Conservation (phyloP, 2,888 invertebrate genomes). For the Caenorhabditis doughertyi region DNA sequence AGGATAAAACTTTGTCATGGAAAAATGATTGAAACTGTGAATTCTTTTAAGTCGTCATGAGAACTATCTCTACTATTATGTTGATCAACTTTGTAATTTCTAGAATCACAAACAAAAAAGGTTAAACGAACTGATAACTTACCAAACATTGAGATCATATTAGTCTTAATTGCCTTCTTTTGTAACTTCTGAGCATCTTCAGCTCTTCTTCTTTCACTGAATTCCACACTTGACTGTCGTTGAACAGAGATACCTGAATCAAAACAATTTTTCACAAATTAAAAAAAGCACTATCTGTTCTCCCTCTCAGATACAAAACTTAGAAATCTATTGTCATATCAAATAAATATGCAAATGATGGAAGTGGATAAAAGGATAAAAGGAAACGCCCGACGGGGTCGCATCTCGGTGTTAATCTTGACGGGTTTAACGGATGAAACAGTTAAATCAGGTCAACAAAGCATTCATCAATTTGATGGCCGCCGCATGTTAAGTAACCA, state of each 20-base stretch:
- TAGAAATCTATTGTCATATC: neutral
- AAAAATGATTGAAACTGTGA: too few species aligned
- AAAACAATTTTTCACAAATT: neutral
- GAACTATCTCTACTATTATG: too few species aligned
- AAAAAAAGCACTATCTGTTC: neutral
- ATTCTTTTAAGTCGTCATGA: too few species aligned
- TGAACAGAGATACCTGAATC: slow-evolving; percentile 67
- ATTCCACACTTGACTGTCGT: slow-evolving; percentile 77
- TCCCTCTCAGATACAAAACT: neutral
- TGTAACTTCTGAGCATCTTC: slow-evolving; percentile 69
- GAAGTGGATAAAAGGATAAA: slow-evolving; percentile 49
- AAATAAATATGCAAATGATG: slow-evolving; percentile 55
- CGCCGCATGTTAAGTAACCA: slow-evolving; percentile 39
- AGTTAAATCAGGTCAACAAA: slow-evolving; percentile 63
- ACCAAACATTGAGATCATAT: slow-evolving; percentile 76
- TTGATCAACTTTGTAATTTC: neutral
- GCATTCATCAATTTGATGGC: slow-evolving; percentile 52
- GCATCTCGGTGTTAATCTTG: slow-evolving; percentile 34
- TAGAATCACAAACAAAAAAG: neutral
- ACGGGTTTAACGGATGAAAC: slow-evolving; percentile 51
- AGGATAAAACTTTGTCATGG: slow-evolving; percentile 7
- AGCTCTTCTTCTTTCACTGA: slow-evolving; percentile 55
- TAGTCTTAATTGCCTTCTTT: slow-evolving; percentile 75
- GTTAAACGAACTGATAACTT: slow-evolving; percentile 17
- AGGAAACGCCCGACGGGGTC: slow-evolving; percentile 21